These are phyloP conservation scores for Oncorhynchus kisutch DNA, from an alignment of 2,113 vertebrate genomes.

Conservation along the genomic window DNA sequence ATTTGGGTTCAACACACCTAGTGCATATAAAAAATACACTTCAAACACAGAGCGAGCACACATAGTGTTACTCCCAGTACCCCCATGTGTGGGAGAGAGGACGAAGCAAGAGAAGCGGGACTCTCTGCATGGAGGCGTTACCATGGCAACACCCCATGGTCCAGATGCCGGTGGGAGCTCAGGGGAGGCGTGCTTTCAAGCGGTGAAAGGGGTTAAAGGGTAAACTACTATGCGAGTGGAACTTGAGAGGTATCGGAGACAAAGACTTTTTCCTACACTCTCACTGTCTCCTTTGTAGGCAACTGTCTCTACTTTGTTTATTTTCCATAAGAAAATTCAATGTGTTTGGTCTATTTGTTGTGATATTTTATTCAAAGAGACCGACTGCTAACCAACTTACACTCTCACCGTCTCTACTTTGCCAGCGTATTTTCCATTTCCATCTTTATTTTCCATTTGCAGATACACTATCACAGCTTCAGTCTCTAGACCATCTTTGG, in stretches of 20 bases:
- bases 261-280: not conserved
- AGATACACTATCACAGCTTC: no score
- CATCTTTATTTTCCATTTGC: no score
- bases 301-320: not conserved
- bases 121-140: slow-evolving; percentile 20
- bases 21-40: not conserved
- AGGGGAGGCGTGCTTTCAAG: not conserved
- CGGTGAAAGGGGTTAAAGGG: not conserved
- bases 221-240: not conserved
- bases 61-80: not conserved
- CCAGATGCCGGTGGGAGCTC: slow-evolving; percentile 37
- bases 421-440: no score
- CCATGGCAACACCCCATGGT: slow-evolving; percentile 48
- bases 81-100: not conserved
- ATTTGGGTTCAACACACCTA: slow-evolving; percentile 8
- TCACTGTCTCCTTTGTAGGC: not conserved
- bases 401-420: no score
- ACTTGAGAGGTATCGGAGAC: not conserved
- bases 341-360: no score
- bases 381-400: no score
- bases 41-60: not conserved
- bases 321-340: no score
- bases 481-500: no score
- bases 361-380: not conserved
- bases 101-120: not conserved